phyloP scores from a whole-genome alignment of 1,140 invertebrate genomes.

The Nymphalis io region DNA sequence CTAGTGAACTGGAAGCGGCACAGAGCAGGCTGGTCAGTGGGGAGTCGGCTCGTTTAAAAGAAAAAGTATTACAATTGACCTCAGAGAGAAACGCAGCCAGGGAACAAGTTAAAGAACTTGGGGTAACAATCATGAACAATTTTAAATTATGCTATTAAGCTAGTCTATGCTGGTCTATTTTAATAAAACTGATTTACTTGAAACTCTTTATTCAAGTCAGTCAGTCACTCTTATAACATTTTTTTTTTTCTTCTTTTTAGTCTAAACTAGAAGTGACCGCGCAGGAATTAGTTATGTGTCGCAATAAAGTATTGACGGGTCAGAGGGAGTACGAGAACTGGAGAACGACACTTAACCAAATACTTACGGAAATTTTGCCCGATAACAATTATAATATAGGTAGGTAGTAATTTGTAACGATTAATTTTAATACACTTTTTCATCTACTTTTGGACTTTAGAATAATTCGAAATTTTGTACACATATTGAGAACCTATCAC shows the following conservation, averaged over 20 bases:
- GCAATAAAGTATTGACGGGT: slow-evolving; percentile 56
- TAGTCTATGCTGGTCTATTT: too few relatives aligned
- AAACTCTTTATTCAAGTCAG: too few relatives aligned
- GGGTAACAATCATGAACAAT: slow-evolving; percentile 48
- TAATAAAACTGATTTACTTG: too few relatives aligned
- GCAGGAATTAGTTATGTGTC: slow-evolving; percentile 67
- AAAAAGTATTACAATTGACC: slow-evolving; percentile 63
- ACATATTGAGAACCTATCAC: too few relatives aligned
- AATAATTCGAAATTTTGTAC: too few relatives aligned
- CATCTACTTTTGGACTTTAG: too few relatives aligned
- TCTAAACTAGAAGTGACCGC: slow-evolving; percentile 74
- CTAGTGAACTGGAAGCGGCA: slow-evolving; percentile 75
- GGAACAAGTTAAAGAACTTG: slow-evolving; percentile 75
- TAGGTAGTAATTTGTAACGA: slow-evolving; percentile 36
- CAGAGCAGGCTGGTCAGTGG: slow-evolving; percentile 67
- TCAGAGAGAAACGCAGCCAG: slow-evolving; percentile 63
- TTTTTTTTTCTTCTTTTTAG: slow-evolving; percentile 48
- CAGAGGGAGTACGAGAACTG: slow-evolving; percentile 67
- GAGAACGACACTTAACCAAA: slow-evolving; percentile 61
- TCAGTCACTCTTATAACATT: neutral
- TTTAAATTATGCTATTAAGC: too few relatives aligned
- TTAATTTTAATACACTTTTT: neutral
- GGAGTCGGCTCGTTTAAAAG: slow-evolving; percentile 57
- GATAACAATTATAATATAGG: slow-evolving; percentile 59
- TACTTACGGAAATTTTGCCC: slow-evolving; percentile 57